phyloP scores from a whole-genome alignment of 2,797 vertebrate genomes.

The Streptopelia turtur region DNA sequence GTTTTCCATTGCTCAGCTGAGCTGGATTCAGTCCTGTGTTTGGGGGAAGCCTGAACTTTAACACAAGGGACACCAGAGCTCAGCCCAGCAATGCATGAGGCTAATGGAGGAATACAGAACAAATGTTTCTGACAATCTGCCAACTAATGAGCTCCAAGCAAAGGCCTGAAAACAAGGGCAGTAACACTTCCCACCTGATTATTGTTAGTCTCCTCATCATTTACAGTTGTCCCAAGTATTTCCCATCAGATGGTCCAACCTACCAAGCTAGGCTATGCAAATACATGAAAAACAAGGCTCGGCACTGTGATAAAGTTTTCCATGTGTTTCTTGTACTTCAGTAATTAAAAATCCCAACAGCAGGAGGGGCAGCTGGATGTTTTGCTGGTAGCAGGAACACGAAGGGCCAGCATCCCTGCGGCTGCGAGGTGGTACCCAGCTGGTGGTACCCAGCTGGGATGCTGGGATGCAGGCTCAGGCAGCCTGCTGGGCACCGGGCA shows the following conservation, averaged over 20 bases:
- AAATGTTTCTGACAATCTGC: not conserved
- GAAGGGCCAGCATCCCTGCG: not conserved
- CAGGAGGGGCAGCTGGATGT: not conserved
- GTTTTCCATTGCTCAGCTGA: not conserved
- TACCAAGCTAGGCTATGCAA: not conserved
- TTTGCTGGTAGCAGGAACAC: not conserved
- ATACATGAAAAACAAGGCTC: not conserved
- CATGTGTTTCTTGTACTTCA: not conserved
- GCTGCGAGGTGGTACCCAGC: not conserved
- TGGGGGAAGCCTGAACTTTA: not conserved
- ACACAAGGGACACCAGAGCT: not conserved
- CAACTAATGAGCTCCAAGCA: not conserved
- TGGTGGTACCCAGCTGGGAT: not conserved
- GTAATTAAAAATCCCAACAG: not conserved
- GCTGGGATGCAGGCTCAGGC: not conserved
- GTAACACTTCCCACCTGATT: not conserved
- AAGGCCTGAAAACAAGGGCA: not conserved
- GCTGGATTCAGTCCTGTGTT: not conserved
- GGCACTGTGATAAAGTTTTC: not conserved
- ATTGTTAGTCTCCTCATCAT: not conserved
- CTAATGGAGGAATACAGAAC: not conserved
- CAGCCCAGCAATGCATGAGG: rapidly evolving
- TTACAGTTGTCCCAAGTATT: not conserved
- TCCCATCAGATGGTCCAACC: not conserved
- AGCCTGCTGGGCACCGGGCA: not conserved